Conservation (phyloP, 92 coral and sea anemone species). For the Parazoanthus atlanticus region DNA sequence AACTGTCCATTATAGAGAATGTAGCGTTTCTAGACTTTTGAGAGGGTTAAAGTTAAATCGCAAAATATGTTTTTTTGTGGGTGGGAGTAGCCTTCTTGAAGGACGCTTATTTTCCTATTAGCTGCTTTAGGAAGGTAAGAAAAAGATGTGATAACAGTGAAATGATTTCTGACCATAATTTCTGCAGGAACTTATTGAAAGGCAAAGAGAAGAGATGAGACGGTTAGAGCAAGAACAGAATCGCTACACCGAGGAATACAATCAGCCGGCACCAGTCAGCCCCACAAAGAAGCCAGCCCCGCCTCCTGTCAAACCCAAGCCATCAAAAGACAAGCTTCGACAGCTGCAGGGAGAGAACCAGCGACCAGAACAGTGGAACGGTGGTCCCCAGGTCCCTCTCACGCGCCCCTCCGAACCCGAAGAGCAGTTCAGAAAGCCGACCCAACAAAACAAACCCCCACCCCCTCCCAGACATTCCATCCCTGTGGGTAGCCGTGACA, state of each 20-base stretch:
- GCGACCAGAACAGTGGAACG: slow-evolving; percentile 28
- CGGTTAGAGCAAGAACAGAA: slow-evolving; percentile 50
- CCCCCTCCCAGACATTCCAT: slow-evolving; percentile 42
- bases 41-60: no score
- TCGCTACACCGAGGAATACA: slow-evolving; percentile 42
- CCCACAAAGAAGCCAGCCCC: slow-evolving; percentile 72
- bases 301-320: slow-evolving; percentile 96
- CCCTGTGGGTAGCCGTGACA: slow-evolving; percentile 39
- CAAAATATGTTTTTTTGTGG: no score
- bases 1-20: no score
- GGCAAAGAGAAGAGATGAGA: slow-evolving; percentile 50
- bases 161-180: no score
- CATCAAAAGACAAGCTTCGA: slow-evolving; percentile 65
- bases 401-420: slow-evolving; percentile 3
- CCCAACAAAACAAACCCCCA: slow-evolving; percentile 28
- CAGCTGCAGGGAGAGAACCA: slow-evolving; percentile 38
- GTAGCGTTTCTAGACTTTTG: no score
- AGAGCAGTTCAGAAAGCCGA: slow-evolving; percentile 10
- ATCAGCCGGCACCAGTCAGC: slow-evolving; percentile 8
- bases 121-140: no score
- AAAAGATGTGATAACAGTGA: no score
- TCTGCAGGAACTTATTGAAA: slow-evolving; percentile 34
- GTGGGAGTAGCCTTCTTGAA: no score
- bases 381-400: slow-evolving; percentile 18
- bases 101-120: no score